These are phyloP conservation scores for Picus viridis DNA, from an alignment of 2,797 vertebrate genomes.

Conservation along the genomic window DNA sequence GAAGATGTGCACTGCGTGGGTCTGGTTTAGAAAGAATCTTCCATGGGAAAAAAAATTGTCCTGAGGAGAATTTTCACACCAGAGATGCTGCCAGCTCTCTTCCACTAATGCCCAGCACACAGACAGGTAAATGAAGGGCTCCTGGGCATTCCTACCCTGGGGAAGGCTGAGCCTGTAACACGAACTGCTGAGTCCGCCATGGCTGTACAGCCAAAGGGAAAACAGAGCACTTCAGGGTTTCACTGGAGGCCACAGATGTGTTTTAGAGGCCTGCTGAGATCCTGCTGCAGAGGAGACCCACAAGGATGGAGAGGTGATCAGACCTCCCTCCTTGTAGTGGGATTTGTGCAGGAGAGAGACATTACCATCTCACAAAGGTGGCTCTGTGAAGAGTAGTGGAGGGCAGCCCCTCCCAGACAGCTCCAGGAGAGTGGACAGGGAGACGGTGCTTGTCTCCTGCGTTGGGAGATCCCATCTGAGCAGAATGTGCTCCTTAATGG, in stretches of 20 bases:
- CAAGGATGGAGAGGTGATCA: not conserved
- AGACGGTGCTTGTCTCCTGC: not conserved
- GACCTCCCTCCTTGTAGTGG: not conserved
- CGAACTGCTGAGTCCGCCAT: not conserved
- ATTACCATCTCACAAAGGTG: not conserved
- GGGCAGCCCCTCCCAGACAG: fast-evolving
- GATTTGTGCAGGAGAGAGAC: not conserved
- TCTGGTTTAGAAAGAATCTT: not conserved
- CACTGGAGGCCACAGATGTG: not conserved
- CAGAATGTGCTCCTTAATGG: not conserved
- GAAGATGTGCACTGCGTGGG: not conserved
- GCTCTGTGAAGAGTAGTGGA: not conserved
- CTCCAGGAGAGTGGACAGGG: not conserved
- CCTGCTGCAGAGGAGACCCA: not conserved
- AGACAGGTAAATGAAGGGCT: not conserved
- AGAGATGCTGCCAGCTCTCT: not conserved
- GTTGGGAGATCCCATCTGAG: not conserved
- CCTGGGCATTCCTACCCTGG: not conserved
- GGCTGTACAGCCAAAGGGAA: not conserved
- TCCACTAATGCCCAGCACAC: not conserved
- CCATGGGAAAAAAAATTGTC: not conserved
- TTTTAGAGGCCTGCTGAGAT: not conserved
- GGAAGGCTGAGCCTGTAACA: not conserved
- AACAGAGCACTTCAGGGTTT: not conserved
- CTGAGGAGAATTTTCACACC: not conserved